Evolutionary conservation across 2,888 invertebrate genomes (phyloP), one percentile per base, ranked within the genome.

Genomic region (Orgyia antiqua): DNA sequence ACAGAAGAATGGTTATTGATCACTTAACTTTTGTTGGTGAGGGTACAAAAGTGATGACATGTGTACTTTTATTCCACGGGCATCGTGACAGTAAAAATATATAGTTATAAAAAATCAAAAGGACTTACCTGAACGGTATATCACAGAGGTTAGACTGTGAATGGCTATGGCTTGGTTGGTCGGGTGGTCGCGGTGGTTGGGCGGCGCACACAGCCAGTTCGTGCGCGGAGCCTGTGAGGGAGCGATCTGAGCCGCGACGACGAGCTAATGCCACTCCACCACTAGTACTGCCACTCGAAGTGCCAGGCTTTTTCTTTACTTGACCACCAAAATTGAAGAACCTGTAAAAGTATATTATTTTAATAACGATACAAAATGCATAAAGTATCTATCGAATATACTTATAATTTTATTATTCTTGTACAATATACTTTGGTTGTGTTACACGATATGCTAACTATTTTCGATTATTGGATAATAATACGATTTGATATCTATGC

Each of bases 291-390:
- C 64, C 54, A 15, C 72, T 65, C 2, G 62, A n/a, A 24, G 51
- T 87, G 62, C 58, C 89, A 79, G 62, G 93, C 77, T 96, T 96
- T 79, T 95, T 95, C 74, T 95, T 96, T 34, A 93, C 93, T 56
- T 93, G 94, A 12, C 94, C 94, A 72, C 94, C 94, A 75, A 97
- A 97, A 57, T 92, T 93, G 78, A 97, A 97, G 84, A 97, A 97
- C 61, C 95, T 95, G 37, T 1, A 7, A 20, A 15, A 4, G 15
- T 15, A 15, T 15, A n/a, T 15, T 15, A 15, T 15, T 15, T 6
- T 15, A 15, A 15, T 15, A 15, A 4, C 6, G 15, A 15, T 15
- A 15, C 6, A 4, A 6, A 4, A 6, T 15, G 6, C 15, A 15
- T 15, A 26, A 4, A 12, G 8, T 4, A 7, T 5, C 7, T 17